Conservation (phyloP, 2,113 vertebrate species). For the Heteronetta atricapilla region DNA sequence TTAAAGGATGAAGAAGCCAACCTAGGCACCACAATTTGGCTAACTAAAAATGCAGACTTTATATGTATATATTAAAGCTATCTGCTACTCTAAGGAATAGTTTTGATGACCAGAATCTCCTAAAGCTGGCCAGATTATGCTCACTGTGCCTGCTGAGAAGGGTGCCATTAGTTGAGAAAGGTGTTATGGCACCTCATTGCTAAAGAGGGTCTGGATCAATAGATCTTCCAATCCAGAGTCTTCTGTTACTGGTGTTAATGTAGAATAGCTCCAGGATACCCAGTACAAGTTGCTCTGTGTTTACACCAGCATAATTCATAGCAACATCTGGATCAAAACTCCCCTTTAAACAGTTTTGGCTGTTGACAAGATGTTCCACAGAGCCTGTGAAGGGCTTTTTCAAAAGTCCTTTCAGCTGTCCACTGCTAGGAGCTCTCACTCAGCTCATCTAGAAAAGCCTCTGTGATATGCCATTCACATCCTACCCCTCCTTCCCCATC, state of each 20-base stretch:
- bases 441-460: not conserved
- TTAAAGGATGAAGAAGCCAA: not conserved
- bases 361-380: not conserved
- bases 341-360: not conserved
- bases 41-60: not conserved
- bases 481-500: not conserved
- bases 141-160: not conserved
- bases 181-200: not conserved
- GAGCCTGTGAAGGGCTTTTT: not conserved
- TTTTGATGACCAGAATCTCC: not conserved
- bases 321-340: not conserved
- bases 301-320: not conserved
- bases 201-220: not conserved
- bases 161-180: not conserved
- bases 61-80: not conserved
- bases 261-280: not conserved
- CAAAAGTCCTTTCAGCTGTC: not conserved
- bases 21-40: not conserved
- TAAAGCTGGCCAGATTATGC: not conserved
- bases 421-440: not conserved
- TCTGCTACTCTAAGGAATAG: not conserved
- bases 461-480: not conserved
- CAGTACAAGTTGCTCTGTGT: not conserved
- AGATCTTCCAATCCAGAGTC: not conserved
- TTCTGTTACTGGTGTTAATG: not conserved